Evolutionary conservation across 2,888 invertebrate species (phyloP).

Genomic region (Parnassius apollo): DNA sequence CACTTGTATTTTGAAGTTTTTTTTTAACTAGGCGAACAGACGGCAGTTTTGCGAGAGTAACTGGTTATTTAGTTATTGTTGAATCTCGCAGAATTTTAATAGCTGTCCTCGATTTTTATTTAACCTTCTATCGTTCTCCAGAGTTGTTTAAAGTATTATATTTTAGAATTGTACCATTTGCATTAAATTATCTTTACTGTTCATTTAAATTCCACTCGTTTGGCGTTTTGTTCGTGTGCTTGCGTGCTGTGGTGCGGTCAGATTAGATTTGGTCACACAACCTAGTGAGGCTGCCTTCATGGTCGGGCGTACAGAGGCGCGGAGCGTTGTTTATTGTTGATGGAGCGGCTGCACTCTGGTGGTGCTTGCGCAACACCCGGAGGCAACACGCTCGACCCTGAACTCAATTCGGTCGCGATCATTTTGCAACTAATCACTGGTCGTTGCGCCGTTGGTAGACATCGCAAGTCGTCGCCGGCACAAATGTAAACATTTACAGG

Average conservation of each 20-base stretch:
- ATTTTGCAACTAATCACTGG: conserved; percentile 78
- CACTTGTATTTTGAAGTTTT: no score
- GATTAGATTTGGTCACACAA: conserved; percentile 14
- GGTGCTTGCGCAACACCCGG: conserved; percentile 73
- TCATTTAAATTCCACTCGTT: conserved; percentile 16
- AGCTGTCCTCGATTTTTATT: no score
- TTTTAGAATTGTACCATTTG: neutral
- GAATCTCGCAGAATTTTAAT: no score
- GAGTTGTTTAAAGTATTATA: neutral
- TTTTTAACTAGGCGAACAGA: no score
- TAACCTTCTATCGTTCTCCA: no score
- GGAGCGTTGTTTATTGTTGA: conserved; percentile 28
- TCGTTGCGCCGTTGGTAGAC: conserved; percentile 48
- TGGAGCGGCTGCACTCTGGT: conserved; percentile 37
- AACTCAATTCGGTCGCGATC: conserved; percentile 75
- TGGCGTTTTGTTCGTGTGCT: conserved; percentile 4
- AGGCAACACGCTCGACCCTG: conserved; percentile 74
- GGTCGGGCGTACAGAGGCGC: conserved; percentile 16
- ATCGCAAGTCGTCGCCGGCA: conserved; percentile 60
- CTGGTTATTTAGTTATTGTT: no score
- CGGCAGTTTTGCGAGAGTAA: no score
- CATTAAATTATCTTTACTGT: neutral
- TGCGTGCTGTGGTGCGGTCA: conserved; percentile 2
- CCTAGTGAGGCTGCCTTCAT: conserved; percentile 13
- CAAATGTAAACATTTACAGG: conserved; percentile 81